These are phyloP conservation scores for Gobio occitaniae DNA, from an alignment of 2,797 vertebrate genomes.

Conservation along the genomic window DNA sequence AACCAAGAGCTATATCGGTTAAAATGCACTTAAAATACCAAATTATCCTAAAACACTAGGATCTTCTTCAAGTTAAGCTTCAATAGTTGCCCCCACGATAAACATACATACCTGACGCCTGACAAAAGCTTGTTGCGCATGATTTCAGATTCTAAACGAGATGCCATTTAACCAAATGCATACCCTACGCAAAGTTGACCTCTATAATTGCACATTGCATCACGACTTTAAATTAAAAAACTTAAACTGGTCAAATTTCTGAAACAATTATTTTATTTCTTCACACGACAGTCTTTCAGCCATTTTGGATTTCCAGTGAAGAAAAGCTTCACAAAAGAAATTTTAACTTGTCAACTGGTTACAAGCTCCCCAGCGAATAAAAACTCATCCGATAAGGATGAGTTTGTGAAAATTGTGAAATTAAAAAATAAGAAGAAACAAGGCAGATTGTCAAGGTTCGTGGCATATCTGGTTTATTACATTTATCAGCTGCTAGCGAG, in stretches of 20 bases:
- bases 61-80: background rate
- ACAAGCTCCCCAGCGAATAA: background rate
- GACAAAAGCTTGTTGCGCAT: conserved; percentile 44
- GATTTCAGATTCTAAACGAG: background rate
- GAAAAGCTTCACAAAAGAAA: conserved; percentile 29
- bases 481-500: conserved; percentile 7
- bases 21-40: background rate
- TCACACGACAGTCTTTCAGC: conserved; percentile 37
- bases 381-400: background rate
- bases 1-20: background rate
- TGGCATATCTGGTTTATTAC: background rate
- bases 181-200: background rate
- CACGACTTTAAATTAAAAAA: background rate
- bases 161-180: background rate
- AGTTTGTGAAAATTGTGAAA: background rate
- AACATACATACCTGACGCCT: background rate
- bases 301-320: conserved; percentile 44
- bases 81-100: background rate
- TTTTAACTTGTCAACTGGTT: background rate
- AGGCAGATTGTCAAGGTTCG: background rate
- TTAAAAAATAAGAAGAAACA: background rate
- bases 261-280: conserved; percentile 1
- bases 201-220: background rate
- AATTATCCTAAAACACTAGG: background rate
- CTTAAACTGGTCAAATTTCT: background rate